Evolutionary conservation across 1,140 invertebrate genomes (phyloP).

Genomic region (Drosophila punjabiensis): DNA sequence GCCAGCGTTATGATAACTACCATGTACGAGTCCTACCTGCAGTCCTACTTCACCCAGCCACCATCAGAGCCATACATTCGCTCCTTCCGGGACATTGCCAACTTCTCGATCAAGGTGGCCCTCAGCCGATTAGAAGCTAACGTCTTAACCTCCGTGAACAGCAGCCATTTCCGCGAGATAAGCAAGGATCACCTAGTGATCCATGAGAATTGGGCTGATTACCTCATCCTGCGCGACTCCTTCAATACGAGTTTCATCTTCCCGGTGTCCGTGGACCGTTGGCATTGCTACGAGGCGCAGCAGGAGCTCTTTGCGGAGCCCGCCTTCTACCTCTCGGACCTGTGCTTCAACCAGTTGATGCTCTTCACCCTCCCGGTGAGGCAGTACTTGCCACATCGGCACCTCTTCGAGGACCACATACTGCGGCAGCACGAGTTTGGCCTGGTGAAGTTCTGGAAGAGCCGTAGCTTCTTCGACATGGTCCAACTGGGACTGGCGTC

Average conservation of each 20-base stretch:
- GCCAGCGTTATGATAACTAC: slow-evolving; percentile 64
- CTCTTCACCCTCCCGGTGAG: slow-evolving; percentile 36
- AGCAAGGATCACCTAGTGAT: not conserved
- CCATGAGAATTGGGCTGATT: slow-evolving; percentile 11
- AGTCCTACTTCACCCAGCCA: slow-evolving; percentile 51
- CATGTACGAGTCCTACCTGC: slow-evolving; percentile 65
- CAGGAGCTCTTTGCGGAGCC: slow-evolving; percentile 44
- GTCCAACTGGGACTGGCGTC: slow-evolving; percentile 5
- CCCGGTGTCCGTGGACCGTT: slow-evolving; percentile 30
- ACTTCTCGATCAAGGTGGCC: slow-evolving; percentile 29
- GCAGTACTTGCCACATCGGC: slow-evolving; percentile 39
- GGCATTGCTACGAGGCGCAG: slow-evolving; percentile 47
- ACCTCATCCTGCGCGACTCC: slow-evolving; percentile 27
- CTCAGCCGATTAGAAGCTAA: not conserved
- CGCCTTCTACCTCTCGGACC: slow-evolving; percentile 48
- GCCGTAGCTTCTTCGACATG: slow-evolving; percentile 49
- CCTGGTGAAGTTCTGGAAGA: slow-evolving; percentile 35
- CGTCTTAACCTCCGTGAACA: not conserved
- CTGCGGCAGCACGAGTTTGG: slow-evolving; percentile 50
- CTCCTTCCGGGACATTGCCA: slow-evolving; percentile 34
- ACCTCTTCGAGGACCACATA: slow-evolving; percentile 55
- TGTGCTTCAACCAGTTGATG: slow-evolving; percentile 42
- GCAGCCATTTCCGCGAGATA: not conserved
- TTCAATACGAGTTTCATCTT: slow-evolving; percentile 49
- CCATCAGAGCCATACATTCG: slow-evolving; percentile 36